Evolutionary conservation across 2,113 vertebrate species (phyloP).

Genomic region (Hippocampus comes): DNA sequence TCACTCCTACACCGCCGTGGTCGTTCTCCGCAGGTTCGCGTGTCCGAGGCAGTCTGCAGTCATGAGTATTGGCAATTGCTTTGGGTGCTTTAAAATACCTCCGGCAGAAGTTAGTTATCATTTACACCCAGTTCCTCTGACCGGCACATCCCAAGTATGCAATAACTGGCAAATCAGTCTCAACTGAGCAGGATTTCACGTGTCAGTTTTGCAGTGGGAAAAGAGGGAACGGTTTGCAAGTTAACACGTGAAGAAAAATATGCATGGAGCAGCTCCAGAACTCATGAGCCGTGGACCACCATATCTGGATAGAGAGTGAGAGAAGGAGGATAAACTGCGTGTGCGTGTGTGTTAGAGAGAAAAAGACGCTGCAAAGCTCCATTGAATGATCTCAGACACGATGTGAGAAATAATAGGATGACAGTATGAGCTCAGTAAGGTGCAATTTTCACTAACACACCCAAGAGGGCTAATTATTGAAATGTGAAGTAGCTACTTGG

Average conservation of each 20-base stretch:
- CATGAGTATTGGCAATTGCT: background rate
- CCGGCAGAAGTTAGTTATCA: background rate
- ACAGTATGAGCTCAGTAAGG: background rate
- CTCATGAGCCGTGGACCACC: conserved; percentile 35
- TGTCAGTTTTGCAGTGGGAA: conserved; percentile 8
- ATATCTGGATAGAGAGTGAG: conserved; percentile 46
- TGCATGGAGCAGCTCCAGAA: conserved; percentile 16
- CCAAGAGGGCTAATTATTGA: background rate
- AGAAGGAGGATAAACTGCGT: conserved; percentile 3
- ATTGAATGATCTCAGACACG: conserved; percentile 8
- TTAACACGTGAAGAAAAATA: background rate
- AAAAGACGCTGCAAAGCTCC: background rate
- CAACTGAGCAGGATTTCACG: conserved; percentile 25
- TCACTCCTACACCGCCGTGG: background rate
- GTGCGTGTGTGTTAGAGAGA: conserved; percentile 3
- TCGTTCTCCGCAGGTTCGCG: conserved; percentile 14
- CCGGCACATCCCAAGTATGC: conserved; percentile 36
- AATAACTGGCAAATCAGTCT: conserved; percentile 15
- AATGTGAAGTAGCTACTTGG: conserved; percentile 2
- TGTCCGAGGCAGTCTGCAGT: background rate
- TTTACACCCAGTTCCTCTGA: conserved; percentile 3
- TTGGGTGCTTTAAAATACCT: background rate
- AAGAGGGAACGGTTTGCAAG: background rate
- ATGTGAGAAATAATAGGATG: background rate
- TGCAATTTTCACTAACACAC: background rate